Base-by-base conservation (phyloP, 2,113 vertebrate species). In the Nannobrachium achirus region DNA sequence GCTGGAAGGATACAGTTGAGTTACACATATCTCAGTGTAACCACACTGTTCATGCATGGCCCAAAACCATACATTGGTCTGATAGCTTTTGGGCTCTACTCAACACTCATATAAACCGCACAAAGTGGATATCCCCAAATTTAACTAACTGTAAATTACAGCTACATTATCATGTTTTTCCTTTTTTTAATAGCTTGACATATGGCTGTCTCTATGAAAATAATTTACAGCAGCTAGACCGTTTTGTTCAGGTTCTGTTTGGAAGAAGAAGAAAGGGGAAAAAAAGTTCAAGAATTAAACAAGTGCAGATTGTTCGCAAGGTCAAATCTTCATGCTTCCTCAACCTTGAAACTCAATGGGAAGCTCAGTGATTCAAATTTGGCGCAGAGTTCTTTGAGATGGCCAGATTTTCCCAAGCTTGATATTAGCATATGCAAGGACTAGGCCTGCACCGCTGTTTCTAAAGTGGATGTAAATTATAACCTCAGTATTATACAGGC, bases 391-490 rank as follows among this genome's bases (percentile, higher is more conserved):
- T 84, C 83, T 86, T 86, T 88, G 80, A 89, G 77, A 86, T 45
- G n/a, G 76, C 76, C 70, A 83, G 78, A 85, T 88, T 86, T 90
- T 89, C 88, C 79, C 88, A 90, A 89, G 87, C 89, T 91, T 87
- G 75, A 71, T 57, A 86, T 87, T 88, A 89, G 88, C 86, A 87
- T 91, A 88, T 91, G 89, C 88, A 87, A 88, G 88, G 80, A 80
- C 42, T 57, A 33, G 63, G 80, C 73, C 84, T 78, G 81, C 85
- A 81, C 81, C 79, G 86, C 87, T 89, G 86, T 89, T 90, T 88
- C 84, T 86, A 86, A 91, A 92, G 91, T 91, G 89, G 86, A 91
- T 92, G 91, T 92, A 92, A 92, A 93, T 93, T 86, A 91, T 91
- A 88, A 88, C 89, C 87, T 88, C 84, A 83, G 88, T 91, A 87